phyloP scores from a whole-genome alignment of 2,113 vertebrate species.

The Bos indicus region DNA sequence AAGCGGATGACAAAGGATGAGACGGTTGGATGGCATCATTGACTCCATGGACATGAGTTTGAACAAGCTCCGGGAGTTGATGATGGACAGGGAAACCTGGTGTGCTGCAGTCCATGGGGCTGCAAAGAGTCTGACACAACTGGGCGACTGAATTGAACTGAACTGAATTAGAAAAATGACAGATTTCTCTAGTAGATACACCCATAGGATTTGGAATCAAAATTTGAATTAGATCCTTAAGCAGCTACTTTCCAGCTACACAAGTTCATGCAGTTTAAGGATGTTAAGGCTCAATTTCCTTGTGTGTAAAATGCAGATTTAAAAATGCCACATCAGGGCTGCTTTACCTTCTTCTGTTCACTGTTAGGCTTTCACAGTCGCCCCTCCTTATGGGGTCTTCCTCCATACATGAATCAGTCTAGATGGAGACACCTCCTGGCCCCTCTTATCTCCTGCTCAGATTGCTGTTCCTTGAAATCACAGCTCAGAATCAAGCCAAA shows the following conservation, averaged over 20 bases:
- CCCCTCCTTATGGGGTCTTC: too few relatives aligned
- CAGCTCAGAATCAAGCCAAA: not conserved
- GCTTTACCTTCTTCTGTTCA: not conserved
- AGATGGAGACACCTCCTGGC: not conserved
- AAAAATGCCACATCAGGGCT: not conserved
- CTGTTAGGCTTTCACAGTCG: not conserved
- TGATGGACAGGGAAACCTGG: not conserved
- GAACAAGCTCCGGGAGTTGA: not conserved
- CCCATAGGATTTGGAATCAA: not conserved
- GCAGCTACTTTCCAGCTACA: not conserved
- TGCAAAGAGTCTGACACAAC: not conserved
- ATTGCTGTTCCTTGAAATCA: not conserved
- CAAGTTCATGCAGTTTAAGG: not conserved
- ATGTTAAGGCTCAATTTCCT: not conserved
- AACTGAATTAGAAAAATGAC: not conserved
- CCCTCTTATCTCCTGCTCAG: not conserved
- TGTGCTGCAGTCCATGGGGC: not conserved
- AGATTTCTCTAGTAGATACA: not conserved
- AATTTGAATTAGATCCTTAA: not conserved
- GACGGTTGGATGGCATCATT: not conserved
- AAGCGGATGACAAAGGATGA: not conserved
- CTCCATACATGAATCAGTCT: too few relatives aligned
- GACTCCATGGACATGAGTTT: not conserved
- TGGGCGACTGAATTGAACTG: rapidly evolving
- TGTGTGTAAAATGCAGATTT: not conserved